A percentile compares a stretch with the other conserved stretches of the same genome.
These are phyloP conservation scores for Rana temporaria DNA, from an alignment of 2,113 vertebrate genomes.

Conservation along the genomic window DNA sequence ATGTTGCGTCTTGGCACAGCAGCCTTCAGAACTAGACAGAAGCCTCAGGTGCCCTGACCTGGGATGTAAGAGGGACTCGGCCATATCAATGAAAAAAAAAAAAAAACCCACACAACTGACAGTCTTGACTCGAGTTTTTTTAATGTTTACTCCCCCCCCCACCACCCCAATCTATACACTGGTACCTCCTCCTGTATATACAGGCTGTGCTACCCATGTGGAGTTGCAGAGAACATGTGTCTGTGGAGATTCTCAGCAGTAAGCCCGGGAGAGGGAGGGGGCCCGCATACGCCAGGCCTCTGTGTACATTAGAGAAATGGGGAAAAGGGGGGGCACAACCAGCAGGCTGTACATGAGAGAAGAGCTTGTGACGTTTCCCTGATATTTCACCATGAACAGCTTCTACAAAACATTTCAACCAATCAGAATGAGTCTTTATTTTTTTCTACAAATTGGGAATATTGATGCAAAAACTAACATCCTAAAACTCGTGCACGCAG, in stretches of 20 bases:
- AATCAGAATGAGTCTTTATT: too few relatives aligned
- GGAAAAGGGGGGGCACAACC: neutral
- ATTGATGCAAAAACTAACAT: too few relatives aligned
- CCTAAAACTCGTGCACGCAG: too few relatives aligned
- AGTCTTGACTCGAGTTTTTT: neutral
- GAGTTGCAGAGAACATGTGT: conserved; percentile 48
- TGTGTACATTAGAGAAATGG: conserved; percentile 53
- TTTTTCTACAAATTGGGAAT: too few relatives aligned
- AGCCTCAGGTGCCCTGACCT: too few relatives aligned
- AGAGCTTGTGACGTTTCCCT: too few relatives aligned
- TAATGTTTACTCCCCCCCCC: too few relatives aligned
- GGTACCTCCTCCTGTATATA: neutral
- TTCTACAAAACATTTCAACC: neutral
- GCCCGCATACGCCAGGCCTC: conserved; percentile 43
- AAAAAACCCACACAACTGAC: too few relatives aligned
- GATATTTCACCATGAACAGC: neutral
- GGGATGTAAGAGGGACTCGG: too few relatives aligned
- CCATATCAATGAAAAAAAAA: too few relatives aligned
- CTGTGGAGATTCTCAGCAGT: conserved; percentile 54
- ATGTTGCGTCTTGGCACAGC: too few relatives aligned
- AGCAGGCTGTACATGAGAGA: neutral
- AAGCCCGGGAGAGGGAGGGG: conserved; percentile 52
- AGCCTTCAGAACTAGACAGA: too few relatives aligned
- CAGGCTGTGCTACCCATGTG: conserved; percentile 16
- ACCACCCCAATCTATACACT: neutral